Percentiles rank a stretch among this genome's conserved stretches.
These are phyloP conservation scores for Epinotia nisella DNA, from an alignment of 2,888 invertebrate species.

Conservation along the genomic window DNA sequence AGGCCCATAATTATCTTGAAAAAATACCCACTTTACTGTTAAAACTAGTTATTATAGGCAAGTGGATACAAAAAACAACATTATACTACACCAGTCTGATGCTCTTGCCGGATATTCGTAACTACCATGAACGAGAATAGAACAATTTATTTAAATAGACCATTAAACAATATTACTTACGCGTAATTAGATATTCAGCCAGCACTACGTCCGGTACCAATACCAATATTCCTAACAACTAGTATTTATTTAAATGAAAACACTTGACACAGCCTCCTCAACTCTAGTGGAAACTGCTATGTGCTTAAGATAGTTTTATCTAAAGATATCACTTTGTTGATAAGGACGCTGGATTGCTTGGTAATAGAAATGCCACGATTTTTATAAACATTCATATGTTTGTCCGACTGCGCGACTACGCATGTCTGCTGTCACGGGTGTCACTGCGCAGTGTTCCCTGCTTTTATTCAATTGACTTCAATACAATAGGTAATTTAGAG, in stretches of 20 bases:
- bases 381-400: slow-evolving; percentile 5
- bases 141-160: slow-evolving; percentile 8
- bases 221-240: neutral
- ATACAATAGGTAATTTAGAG: slow-evolving; percentile 63
- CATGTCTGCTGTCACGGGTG: slow-evolving; percentile 53
- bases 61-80: neutral
- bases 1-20: neutral
- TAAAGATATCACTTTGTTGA: slow-evolving; percentile 31
- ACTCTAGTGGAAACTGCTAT: neutral
- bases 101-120: slow-evolving; percentile 5
- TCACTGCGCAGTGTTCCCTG: slow-evolving; percentile 55
- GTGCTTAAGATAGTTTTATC: slow-evolving; percentile 29
- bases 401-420: slow-evolving; percentile 11
- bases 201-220: neutral
- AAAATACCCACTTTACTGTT: neutral
- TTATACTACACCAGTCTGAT: neutral
- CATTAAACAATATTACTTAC: slow-evolving; percentile 26
- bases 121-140: slow-evolving; percentile 9
- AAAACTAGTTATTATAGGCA: neutral
- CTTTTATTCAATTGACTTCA: slow-evolving; percentile 73
- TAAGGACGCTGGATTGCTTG: neutral
- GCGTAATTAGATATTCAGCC: slow-evolving; percentile 8
- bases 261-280: slow-evolving; percentile 3
- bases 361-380: neutral
- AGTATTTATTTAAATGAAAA: slow-evolving; percentile 1